Conservation (phyloP, 2,888 invertebrate species). For the Pheosia tremula region DNA sequence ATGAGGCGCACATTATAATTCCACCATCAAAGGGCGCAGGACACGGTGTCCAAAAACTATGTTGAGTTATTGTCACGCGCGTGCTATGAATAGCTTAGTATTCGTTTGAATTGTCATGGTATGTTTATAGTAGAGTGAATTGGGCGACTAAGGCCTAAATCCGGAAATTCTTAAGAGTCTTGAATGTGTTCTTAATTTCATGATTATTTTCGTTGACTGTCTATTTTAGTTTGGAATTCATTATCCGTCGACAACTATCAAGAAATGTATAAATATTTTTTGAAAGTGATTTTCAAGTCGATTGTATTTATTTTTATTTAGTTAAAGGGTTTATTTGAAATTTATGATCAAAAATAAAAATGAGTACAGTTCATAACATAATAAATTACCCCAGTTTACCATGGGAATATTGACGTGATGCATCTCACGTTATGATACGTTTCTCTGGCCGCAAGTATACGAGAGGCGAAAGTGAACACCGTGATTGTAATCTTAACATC, state of each 20-base stretch:
- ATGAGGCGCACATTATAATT: constrained; percentile 11
- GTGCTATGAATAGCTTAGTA: constrained; percentile 2
- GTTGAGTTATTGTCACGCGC: constrained; percentile 8
- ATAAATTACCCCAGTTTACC: background rate
- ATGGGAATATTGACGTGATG: background rate
- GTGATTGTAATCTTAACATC: constrained; percentile 36
- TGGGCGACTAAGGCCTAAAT: background rate
- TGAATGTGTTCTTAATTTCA: background rate
- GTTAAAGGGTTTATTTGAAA: too few relatives aligned
- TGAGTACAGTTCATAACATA: background rate
- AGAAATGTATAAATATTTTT: too few relatives aligned
- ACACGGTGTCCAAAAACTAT: constrained; percentile 13
- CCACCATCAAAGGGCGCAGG: constrained; percentile 11
- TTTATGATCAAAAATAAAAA: too few relatives aligned
- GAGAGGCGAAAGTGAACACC: constrained; percentile 51
- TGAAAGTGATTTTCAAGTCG: too few relatives aligned
- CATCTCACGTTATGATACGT: background rate
- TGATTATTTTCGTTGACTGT: background rate
- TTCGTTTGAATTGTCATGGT: constrained; percentile 5
- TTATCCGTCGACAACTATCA: too few relatives aligned
- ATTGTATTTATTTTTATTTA: too few relatives aligned
- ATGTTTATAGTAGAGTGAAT: background rate
- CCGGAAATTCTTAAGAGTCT: background rate
- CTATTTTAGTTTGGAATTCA: too few relatives aligned
- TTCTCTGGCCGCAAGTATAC: constrained; percentile 37